These are phyloP conservation scores for Xiphophorus hellerii DNA, from an alignment of 2,113 vertebrate species.

Conservation along the genomic window DNA sequence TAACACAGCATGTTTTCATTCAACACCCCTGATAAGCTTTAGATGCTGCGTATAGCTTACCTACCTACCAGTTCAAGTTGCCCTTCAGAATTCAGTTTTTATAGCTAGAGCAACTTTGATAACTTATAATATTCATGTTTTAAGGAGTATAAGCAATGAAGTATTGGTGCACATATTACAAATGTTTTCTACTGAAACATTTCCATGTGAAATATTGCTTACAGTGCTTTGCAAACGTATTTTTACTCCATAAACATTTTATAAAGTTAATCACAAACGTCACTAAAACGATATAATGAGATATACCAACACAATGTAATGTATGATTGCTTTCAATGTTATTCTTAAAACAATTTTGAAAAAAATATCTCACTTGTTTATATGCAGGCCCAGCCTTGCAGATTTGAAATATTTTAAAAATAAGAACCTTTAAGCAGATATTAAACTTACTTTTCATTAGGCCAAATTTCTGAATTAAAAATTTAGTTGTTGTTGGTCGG, in stretches of 20 bases:
- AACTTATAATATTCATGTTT: not conserved
- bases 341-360: too few species aligned
- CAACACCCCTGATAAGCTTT: constrained; percentile 30
- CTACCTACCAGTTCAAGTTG: constrained; percentile 8
- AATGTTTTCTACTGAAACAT: not conserved
- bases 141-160: not conserved
- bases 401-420: too few species aligned
- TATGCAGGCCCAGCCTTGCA: too few species aligned
- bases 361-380: too few species aligned
- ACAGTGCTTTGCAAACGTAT: not conserved
- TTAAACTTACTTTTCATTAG: too few species aligned
- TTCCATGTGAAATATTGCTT: not conserved
- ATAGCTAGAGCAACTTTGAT: not conserved
- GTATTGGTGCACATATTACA: not conserved
- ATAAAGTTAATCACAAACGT: too few species aligned
- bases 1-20: constrained; percentile 29
- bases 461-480: too few species aligned
- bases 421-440: too few species aligned
- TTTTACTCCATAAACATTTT: not conserved
- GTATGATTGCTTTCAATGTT: too few species aligned
- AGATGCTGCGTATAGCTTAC: constrained; percentile 16
- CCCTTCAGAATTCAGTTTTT: not conserved
- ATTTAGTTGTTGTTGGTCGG: too few species aligned
- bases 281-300: too few species aligned
- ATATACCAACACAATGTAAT: too few species aligned